These are phyloP conservation scores for Cathartes aura DNA, from an alignment of 2,113 vertebrate species.

Conservation along the genomic window DNA sequence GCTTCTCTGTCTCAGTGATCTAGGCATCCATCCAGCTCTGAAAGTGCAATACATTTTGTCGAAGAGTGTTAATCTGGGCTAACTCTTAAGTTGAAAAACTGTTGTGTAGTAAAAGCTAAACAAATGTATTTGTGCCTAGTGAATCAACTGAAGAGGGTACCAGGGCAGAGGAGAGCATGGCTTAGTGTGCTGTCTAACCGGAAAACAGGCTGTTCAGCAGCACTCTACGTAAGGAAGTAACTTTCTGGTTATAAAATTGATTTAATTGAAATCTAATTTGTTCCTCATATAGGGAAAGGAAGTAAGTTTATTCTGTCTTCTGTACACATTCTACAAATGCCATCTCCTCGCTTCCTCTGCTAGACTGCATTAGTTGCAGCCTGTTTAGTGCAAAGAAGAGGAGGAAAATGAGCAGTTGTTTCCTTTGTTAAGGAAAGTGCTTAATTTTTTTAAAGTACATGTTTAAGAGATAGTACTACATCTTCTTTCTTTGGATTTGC, in stretches of 20 bases:
- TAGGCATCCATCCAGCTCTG: neutral
- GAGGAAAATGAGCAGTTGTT: neutral
- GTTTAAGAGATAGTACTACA: conserved; percentile 1
- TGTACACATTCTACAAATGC: neutral
- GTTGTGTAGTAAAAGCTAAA: neutral
- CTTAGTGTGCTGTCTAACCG: neutral
- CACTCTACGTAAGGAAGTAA: neutral
- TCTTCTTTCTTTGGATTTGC: neutral
- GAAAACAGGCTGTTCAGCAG: neutral
- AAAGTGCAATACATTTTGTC: neutral
- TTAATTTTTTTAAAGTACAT: neutral
- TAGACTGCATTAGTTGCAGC: neutral
- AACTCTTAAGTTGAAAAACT: neutral
- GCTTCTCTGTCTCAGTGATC: neutral
- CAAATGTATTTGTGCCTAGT: neutral
- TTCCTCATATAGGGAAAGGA: neutral
- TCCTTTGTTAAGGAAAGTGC: neutral
- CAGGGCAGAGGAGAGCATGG: neutral
- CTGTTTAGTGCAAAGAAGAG: neutral
- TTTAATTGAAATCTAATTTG: conserved; percentile 3
- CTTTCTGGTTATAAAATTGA: neutral
- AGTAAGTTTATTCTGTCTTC: neutral
- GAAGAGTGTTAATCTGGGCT: neutral
- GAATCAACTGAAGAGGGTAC: neutral
- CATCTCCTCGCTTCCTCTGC: neutral